phyloP scores from a whole-genome alignment of 2,113 vertebrate species.

The Egretta garzetta region DNA sequence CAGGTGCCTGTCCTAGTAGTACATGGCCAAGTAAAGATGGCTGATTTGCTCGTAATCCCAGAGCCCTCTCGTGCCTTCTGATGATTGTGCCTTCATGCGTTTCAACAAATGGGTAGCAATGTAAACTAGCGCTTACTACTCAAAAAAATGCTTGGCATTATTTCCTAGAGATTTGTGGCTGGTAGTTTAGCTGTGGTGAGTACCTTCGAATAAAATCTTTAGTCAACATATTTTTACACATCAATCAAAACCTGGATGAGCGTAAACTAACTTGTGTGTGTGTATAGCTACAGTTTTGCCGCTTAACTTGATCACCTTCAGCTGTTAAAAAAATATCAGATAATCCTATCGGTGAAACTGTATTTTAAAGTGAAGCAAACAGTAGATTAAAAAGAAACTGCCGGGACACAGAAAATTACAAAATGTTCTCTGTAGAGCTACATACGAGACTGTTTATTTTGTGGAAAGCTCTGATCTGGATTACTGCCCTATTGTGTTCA shows the following conservation, averaged over 20 bases:
- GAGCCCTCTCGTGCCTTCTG: not conserved
- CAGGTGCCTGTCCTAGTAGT: not conserved
- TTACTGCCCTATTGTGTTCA: not conserved
- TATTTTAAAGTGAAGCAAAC: not conserved
- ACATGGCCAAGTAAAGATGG: not conserved
- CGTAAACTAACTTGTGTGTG: not conserved
- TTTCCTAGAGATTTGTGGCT: not conserved
- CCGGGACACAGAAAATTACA: not conserved
- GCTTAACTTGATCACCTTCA: not conserved
- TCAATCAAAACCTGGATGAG: not conserved
- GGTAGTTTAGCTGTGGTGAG: not conserved
- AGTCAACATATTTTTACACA: not conserved
- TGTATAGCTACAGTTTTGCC: not conserved
- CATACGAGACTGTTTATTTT: not conserved
- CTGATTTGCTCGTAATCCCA: not conserved
- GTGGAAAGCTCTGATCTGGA: not conserved
- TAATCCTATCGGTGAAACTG: not conserved
- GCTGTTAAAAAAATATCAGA: not conserved
- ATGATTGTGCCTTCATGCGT: not conserved
- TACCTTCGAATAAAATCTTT: not conserved
- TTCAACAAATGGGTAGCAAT: not conserved
- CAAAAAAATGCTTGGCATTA: not conserved
- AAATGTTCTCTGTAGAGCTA: not conserved
- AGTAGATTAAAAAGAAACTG: not conserved
- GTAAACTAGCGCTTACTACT: not conserved